These are phyloP conservation scores for Trichonephila inaurata DNA, from an alignment of 1,140 invertebrate species.

Conservation along the genomic window DNA sequence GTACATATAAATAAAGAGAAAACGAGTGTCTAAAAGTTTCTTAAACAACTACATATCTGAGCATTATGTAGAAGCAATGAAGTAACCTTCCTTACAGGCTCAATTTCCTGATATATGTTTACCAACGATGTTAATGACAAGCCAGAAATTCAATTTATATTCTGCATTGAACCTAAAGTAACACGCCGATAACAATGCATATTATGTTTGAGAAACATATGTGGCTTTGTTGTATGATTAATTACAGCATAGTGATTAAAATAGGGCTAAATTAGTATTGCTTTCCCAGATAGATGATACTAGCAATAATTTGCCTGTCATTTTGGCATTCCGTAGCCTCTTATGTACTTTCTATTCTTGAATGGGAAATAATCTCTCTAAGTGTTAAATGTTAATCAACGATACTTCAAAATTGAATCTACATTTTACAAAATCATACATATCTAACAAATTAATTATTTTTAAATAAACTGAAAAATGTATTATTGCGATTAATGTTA, in stretches of 20 bases:
- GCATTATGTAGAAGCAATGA: no score
- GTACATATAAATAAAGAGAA: no score
- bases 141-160: neutral
- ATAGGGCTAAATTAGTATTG: constrained; percentile 14
- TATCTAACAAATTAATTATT: no score
- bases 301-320: neutral
- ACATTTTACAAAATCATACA: no score
- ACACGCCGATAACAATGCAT: neutral
- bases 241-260: neutral
- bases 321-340: neutral
- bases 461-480: no score
- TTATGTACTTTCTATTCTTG: no score
- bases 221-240: neutral
- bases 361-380: no score
- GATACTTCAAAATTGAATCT: no score
- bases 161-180: neutral
- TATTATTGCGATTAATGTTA: no score
- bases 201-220: neutral
- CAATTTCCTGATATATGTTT: neutral
- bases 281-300: neutral
- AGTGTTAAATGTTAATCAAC: no score
- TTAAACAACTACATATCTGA: no score
- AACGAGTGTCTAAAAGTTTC: no score
- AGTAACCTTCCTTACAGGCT: neutral
- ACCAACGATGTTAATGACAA: neutral